These are phyloP conservation scores for Neuroterus valhalla DNA, from an alignment of 1,140 invertebrate species.

Conservation along the genomic window DNA sequence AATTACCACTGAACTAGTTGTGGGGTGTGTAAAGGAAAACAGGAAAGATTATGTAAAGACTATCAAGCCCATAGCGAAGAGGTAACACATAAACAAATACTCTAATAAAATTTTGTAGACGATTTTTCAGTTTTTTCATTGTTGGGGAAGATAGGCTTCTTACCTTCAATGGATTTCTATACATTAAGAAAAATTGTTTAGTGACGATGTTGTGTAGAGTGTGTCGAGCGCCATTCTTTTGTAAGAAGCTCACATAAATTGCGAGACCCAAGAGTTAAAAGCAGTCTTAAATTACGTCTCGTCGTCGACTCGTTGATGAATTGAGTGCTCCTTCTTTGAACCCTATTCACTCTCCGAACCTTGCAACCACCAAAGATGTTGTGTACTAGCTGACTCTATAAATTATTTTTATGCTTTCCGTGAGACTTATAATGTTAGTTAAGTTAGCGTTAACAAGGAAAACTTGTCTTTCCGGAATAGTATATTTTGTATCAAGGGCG, in stretches of 20 bases:
- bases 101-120: neutral
- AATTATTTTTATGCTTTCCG: conserved; percentile 64
- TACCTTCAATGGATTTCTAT: conserved; percentile 44
- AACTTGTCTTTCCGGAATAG: neutral
- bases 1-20: too few species aligned
- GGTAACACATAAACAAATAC: too few species aligned
- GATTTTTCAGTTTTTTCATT: neutral
- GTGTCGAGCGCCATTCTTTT: conserved; percentile 72
- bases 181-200: conserved; percentile 34
- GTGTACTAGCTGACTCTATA: conserved; percentile 51
- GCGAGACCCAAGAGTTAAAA: conserved; percentile 76
- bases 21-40: too few species aligned
- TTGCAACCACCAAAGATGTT: neutral
- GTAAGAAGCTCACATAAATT: conserved; percentile 76
- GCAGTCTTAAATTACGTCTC: conserved; percentile 76
- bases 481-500: too few species aligned
- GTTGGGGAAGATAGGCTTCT: conserved; percentile 18
- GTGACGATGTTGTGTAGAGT: conserved; percentile 41
- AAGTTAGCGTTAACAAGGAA: too few species aligned
- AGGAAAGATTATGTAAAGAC: too few species aligned
- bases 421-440: conserved; percentile 36
- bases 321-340: conserved; percentile 70
- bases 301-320: conserved; percentile 76
- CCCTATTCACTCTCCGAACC: conserved; percentile 31
- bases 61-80: too few species aligned